Evolutionary conservation across 2,888 invertebrate genomes (phyloP).

Genomic region (Elegia similella): DNA sequence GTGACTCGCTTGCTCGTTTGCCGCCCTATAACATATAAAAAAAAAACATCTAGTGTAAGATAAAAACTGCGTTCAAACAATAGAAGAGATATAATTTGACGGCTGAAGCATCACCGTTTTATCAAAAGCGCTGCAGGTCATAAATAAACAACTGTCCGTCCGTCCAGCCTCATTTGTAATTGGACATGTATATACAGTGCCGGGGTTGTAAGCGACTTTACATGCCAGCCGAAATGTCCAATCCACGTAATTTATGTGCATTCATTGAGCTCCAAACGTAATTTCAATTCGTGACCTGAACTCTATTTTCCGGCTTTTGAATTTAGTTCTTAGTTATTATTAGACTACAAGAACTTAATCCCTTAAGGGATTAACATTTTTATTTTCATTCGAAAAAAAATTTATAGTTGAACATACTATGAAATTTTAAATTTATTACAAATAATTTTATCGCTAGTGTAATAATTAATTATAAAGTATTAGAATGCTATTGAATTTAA

Average conservation of each 20-base stretch:
- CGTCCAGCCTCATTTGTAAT: constrained; percentile 8
- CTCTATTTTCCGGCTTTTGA: constrained; percentile 9
- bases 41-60: no score
- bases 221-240: constrained; percentile 8
- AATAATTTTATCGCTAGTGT: no score
- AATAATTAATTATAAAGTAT: no score
- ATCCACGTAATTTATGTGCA: constrained; percentile 14
- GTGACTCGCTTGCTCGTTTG: no score
- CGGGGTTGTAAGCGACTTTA: constrained; percentile 5
- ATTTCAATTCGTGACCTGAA: constrained; percentile 11
- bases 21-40: no score
- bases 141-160: constrained; percentile 7
- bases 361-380: no score
- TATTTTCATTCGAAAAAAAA: no score
- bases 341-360: no score
- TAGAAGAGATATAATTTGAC: background rate
- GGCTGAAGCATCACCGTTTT: background rate
- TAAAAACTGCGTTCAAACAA: background rate
- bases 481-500: no score
- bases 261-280: constrained; percentile 4
- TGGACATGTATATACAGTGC: constrained; percentile 1
- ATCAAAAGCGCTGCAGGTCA: background rate
- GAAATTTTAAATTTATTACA: no score
- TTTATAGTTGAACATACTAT: no score
- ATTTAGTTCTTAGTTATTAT: background rate